Evolutionary conservation across 2,113 vertebrate species (phyloP).

Genomic region (Hypocryptadius cinnamomeus): DNA sequence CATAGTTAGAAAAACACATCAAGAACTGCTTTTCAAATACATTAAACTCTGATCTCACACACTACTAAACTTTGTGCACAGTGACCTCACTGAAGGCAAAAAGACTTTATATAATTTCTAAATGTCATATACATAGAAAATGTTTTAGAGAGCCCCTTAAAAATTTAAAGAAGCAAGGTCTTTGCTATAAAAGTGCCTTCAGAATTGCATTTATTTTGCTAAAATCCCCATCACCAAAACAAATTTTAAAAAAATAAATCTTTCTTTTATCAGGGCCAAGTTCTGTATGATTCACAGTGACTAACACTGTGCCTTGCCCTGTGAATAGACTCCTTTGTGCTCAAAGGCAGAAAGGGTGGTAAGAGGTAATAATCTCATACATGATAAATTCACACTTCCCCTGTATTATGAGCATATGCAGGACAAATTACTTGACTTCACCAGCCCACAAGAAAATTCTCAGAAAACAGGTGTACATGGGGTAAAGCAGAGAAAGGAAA

Average conservation of each 20-base stretch:
- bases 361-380: background rate
- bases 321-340: conserved; percentile 27
- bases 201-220: background rate
- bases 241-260: background rate
- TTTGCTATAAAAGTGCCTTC: background rate
- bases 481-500: background rate
- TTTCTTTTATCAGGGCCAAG: background rate
- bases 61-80: background rate
- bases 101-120: background rate
- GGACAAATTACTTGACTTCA: background rate
- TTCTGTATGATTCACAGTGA: conserved; percentile 23
- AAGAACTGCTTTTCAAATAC: background rate
- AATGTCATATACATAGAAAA: background rate
- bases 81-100: background rate
- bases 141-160: background rate
- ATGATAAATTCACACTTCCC: background rate
- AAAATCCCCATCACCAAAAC: background rate
- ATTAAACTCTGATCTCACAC: background rate
- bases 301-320: background rate
- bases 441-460: background rate
- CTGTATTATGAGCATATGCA: background rate
- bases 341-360: background rate
- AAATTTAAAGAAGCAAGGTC: background rate
- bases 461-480: background rate
- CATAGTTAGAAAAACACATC: background rate